phyloP scores from a whole-genome alignment of 1,140 invertebrate genomes.

The Antheraea pernyi region DNA sequence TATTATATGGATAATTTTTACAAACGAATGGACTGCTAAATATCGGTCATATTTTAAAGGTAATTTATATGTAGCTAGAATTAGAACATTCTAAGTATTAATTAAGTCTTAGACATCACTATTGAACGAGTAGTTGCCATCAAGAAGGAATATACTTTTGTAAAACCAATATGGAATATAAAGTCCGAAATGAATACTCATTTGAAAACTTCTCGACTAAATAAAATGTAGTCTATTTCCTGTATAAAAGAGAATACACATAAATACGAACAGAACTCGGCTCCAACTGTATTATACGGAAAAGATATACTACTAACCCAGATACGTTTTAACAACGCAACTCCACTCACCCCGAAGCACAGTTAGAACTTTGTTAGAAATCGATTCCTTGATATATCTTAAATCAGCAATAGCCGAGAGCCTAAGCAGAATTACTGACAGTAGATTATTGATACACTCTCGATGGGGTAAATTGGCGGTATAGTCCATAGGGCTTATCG shows the following conservation, averaged over 20 bases:
- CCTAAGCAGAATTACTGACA: neutral
- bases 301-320: neutral
- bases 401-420: slow-evolving; percentile 4
- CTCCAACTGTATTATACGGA: neutral
- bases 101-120: no score
- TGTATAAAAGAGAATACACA: neutral
- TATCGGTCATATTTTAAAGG: no score
- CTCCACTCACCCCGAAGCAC: neutral
- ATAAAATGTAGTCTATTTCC: neutral
- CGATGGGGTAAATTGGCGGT: slow-evolving; percentile 6
- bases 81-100: no score
- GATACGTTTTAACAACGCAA: slow-evolving; percentile 1
- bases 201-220: neutral
- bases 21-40: no score
- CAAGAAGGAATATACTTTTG: no score
- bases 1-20: no score
- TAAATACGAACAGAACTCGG: neutral
- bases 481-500: slow-evolving; percentile 6
- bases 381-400: slow-evolving; percentile 5
- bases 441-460: slow-evolving; percentile 2
- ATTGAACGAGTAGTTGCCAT: no score
- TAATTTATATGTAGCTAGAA: no score
- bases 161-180: no score
- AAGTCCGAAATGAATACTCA: neutral
- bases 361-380: slow-evolving; percentile 5